Evolutionary conservation across 2,113 vertebrate species (phyloP).

Genomic region (Ophiodon elongatus): DNA sequence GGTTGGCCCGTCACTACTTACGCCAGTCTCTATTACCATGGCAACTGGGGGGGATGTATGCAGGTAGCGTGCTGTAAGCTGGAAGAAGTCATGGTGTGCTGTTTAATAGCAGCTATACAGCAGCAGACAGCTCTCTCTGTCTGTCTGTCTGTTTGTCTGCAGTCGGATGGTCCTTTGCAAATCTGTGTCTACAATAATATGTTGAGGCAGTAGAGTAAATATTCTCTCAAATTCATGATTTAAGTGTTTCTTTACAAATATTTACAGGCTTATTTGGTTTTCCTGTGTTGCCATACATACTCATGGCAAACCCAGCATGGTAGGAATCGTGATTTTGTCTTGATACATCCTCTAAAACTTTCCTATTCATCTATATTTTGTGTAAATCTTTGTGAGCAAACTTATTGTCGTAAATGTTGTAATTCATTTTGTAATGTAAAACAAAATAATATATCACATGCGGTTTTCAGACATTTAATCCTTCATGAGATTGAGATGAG

Average conservation of each 20-base stretch:
- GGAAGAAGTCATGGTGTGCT: constrained; percentile 75
- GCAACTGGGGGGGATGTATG: constrained; percentile 81
- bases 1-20: constrained; percentile 77
- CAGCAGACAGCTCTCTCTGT: constrained; percentile 41
- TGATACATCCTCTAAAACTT: neutral
- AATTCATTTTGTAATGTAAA: constrained; percentile 16
- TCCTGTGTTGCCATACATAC: neutral
- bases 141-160: constrained; percentile 34
- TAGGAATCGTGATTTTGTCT: neutral
- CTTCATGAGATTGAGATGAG: constrained; percentile 25
- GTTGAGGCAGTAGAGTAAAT: constrained; percentile 28
- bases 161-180: neutral
- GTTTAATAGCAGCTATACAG: constrained; percentile 75
- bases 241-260: constrained; percentile 8
- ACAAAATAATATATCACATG: constrained; percentile 14
- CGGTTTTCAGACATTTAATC: constrained; percentile 32
- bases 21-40: constrained; percentile 82
- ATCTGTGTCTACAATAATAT: constrained; percentile 42
- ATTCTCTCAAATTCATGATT: constrained; percentile 19
- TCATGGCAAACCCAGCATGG: neutral
- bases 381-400: neutral
- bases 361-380: neutral
- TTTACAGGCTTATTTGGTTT: constrained; percentile 30
- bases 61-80: constrained; percentile 77
- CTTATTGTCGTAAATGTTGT: constrained; percentile 1